Evolutionary conservation across 2,797 vertebrate species (phyloP).

Genomic region (Sebastes taczanowskii): DNA sequence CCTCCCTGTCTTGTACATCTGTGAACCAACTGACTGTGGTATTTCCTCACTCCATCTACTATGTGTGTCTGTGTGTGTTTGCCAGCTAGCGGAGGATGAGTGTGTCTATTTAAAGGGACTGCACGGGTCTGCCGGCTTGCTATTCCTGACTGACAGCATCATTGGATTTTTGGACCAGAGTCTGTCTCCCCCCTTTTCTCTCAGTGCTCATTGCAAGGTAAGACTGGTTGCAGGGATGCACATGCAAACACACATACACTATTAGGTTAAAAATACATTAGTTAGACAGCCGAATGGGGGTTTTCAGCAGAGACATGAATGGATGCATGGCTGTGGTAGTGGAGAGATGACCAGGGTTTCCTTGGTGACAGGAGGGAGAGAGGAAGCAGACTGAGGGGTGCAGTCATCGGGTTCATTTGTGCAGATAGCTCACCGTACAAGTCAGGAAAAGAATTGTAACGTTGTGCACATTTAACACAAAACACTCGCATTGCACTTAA

Average conservation of each 20-base stretch:
- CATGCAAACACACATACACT: neutral
- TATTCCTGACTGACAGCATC: constrained; percentile 58
- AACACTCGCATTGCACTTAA: neutral
- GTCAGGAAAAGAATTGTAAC: neutral
- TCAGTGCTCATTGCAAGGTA: constrained; percentile 63
- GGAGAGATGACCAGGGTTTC: constrained; percentile 35
- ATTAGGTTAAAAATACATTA: neutral
- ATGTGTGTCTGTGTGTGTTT: constrained; percentile 62
- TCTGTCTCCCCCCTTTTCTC: constrained; percentile 32
- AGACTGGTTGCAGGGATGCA: constrained; percentile 13
- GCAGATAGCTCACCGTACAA: neutral
- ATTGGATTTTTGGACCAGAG: constrained; percentile 47
- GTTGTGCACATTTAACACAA: neutral
- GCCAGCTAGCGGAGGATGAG: constrained; percentile 54
- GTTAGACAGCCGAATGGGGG: neutral
- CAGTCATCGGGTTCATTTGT: neutral
- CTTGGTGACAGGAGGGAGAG: constrained; percentile 35
- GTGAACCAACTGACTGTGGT: constrained; percentile 62
- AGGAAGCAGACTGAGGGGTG: constrained; percentile 4
- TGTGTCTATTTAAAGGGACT: constrained; percentile 71
- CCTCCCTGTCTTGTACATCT: constrained; percentile 60
- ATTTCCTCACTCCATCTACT: constrained; percentile 61
- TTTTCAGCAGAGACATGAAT: constrained; percentile 14
- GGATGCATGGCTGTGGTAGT: constrained; percentile 25
- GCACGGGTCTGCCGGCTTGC: constrained; percentile 56